Base-by-base conservation (phyloP, 1,140 invertebrate genomes). In the Drosophila nebulosa region DNA sequence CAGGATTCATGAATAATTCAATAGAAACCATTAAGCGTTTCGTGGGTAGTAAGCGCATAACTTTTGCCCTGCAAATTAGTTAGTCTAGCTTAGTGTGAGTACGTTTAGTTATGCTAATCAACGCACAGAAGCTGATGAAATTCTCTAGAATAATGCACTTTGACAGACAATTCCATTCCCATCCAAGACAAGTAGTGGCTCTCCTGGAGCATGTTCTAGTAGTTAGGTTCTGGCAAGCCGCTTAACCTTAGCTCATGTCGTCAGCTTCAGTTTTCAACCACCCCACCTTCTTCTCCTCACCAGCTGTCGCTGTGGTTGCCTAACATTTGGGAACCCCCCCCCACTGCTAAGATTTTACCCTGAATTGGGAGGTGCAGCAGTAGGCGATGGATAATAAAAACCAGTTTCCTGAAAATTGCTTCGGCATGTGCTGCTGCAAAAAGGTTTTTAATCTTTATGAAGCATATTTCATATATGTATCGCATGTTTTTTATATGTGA, bases 401-500 rank as follows among this genome's bases (percentile, higher is more conserved):
- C 51, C 51, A 53, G 51, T 53, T 53, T 53, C 24, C 51, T 53
- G 24, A 27, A 53, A 53, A 53, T 53, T 53, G 51, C 51, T 30
- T 30, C n/a, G 26, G 51, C 51, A 53, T 53, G 51, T 53, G 51
- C 51, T 53, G 51, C 12, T 53, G n/a, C 51, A 53, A 53, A 53
- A 53, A 27, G 51, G 51, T 27, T 53, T 53, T 53, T 53, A 53
- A 53, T 53, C 51, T 53, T 53, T 53, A 53, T 53, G 51, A 53
- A 27, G 51, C 24, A 26, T 53, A 27, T 53, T 53, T 53, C 10
- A 53, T 14, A 53, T 42, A 42, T 46, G 39, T 46, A 46, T 46
- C 16, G 39, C 39, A 46, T 46, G 39, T 46, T 46, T 10, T 46
- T 10, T 46, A 46, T 46, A 1, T 46, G 1, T 18, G n/a, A n/a